A percentile compares a stretch with the other conserved stretches of the same genome.
Evolutionary conservation across 2,888 invertebrate genomes (phyloP).

Genomic region (Chalcosyrphus nemorum): DNA sequence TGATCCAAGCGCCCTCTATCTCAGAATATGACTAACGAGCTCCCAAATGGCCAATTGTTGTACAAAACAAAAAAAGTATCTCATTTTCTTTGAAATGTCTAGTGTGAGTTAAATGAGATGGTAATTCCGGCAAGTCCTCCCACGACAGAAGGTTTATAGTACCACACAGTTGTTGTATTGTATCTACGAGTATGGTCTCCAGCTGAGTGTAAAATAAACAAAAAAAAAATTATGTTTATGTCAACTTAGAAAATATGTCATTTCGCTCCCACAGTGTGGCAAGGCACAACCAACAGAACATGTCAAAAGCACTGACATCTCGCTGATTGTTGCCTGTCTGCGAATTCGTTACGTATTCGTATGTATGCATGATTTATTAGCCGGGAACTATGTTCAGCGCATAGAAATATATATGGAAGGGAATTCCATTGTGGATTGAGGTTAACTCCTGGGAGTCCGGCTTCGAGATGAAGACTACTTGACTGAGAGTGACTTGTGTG

Average conservation of each 20-base stretch:
- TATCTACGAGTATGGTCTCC: too few relatives aligned
- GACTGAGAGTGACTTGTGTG: slow-evolving; percentile 11
- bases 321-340: slow-evolving; percentile 65
- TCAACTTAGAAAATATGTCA: slow-evolving; percentile 67
- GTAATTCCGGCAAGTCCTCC: slow-evolving; percentile 59
- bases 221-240: too few relatives aligned
- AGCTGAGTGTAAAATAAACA: too few relatives aligned
- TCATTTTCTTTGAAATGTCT: slow-evolving; percentile 2
- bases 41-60: slow-evolving; percentile 55
- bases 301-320: slow-evolving; percentile 63
- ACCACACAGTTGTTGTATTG: neutral
- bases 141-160: slow-evolving; percentile 28
- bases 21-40: slow-evolving; percentile 59
- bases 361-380: slow-evolving; percentile 62
- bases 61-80: slow-evolving; percentile 1
- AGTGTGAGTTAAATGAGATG: slow-evolving; percentile 26
- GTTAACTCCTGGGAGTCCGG: slow-evolving; percentile 33
- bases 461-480: neutral
- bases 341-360: slow-evolving; percentile 37
- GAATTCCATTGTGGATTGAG: slow-evolving; percentile 41
- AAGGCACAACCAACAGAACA: neutral
- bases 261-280: slow-evolving; percentile 62
- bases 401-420: slow-evolving; percentile 40
- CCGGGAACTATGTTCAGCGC: slow-evolving; percentile 65
- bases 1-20: slow-evolving; percentile 43